Percentiles rank a stretch among this genome's conserved stretches.
Evolutionary conservation across 2,797 vertebrate species (phyloP).

Genomic region (Trichosurus vulpecula): DNA sequence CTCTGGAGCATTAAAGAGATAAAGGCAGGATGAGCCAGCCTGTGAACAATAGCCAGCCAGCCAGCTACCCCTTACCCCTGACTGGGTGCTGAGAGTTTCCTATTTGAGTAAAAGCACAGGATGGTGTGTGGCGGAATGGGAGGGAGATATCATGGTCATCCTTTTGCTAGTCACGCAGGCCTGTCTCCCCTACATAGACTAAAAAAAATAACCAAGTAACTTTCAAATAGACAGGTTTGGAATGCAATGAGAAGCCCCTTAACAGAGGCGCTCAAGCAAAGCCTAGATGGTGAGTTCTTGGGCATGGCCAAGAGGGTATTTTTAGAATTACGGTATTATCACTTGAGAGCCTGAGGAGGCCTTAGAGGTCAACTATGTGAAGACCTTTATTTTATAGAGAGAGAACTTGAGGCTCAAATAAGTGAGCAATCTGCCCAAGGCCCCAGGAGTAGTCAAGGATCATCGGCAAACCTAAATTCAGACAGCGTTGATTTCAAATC

Average conservation of each 20-base stretch:
- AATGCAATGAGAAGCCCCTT: neutral
- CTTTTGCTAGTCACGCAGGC: neutral
- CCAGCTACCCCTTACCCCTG: neutral
- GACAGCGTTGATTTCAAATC: no score
- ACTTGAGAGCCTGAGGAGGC: neutral
- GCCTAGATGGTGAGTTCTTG: neutral
- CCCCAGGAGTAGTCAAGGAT: neutral
- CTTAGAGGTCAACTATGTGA: neutral
- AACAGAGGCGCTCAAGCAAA: neutral
- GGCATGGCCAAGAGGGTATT: neutral
- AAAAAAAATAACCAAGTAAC: neutral
- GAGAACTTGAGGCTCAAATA: neutral
- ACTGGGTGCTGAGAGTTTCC: neutral
- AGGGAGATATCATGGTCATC: neutral
- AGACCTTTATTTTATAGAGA: neutral
- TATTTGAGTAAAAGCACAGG: neutral
- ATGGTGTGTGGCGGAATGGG: neutral
- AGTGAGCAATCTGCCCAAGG: neutral
- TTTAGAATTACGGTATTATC: neutral
- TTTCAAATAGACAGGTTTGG: neutral
- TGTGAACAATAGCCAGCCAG: neutral
- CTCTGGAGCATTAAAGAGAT: neutral
- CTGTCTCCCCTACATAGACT: neutral
- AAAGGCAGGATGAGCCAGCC: neutral
- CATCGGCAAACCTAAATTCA: neutral